Evolutionary conservation across 2,888 invertebrate genomes (phyloP).

Genomic region (Drosophila koepferae): DNA sequence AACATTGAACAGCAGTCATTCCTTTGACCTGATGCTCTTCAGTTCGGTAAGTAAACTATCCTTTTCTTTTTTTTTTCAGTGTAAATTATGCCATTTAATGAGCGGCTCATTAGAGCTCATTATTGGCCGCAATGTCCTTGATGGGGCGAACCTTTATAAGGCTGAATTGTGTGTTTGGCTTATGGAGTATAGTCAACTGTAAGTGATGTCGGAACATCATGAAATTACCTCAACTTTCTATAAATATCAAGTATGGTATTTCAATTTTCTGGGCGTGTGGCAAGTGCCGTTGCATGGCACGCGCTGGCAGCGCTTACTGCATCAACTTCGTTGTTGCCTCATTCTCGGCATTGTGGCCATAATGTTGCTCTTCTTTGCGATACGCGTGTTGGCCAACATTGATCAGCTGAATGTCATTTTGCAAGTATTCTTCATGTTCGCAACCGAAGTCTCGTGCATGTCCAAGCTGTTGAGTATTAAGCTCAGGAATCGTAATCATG

Average conservation of each 20-base stretch:
- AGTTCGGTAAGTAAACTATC: conserved; percentile 60
- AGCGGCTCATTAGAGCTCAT: conserved; percentile 52
- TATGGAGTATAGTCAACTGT: neutral
- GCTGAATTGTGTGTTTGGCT: neutral
- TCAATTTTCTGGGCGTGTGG: conserved; percentile 60
- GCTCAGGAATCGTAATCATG: conserved; percentile 27
- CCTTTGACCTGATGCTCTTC: conserved; percentile 68
- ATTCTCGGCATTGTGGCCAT: conserved; percentile 45
- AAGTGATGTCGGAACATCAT: conserved; percentile 43
- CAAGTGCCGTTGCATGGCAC: conserved; percentile 5
- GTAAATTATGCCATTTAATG: conserved; percentile 38
- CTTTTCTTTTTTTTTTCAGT: conserved; percentile 28
- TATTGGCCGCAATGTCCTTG: conserved; percentile 20
- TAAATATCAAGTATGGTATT: conserved; percentile 59
- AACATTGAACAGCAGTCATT: conserved; percentile 61
- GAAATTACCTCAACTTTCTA: conserved; percentile 50
- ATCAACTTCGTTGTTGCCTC: conserved; percentile 31
- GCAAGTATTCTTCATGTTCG: conserved; percentile 71
- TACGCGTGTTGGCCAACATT: conserved; percentile 62
- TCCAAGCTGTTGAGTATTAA: conserved; percentile 59
- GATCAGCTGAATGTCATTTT: conserved; percentile 63
- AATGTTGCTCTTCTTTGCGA: conserved; percentile 62
- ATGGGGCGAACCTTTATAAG: conserved; percentile 19
- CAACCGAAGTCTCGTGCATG: conserved; percentile 68
- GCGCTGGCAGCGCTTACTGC: conserved; percentile 13